Evolutionary conservation across 2,797 vertebrate species (phyloP), one percentile per base, ranked within the genome.

Genomic region (Thaleichthys pacificus): DNA sequence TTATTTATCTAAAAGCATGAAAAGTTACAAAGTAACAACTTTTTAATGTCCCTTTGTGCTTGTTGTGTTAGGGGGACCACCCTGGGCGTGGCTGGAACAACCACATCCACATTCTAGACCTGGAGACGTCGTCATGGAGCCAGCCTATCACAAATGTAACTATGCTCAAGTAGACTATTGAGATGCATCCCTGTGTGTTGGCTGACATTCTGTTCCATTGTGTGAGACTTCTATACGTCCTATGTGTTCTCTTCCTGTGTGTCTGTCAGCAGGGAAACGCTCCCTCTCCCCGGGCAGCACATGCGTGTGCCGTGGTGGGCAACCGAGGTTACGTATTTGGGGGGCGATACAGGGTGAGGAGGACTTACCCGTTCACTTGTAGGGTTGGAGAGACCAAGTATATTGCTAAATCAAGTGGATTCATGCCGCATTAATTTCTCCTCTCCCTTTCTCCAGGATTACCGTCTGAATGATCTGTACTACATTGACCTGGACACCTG

Each of bases 1-100:
- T 19, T 14, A 49, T 4, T 26, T n/a, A 58, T 4, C 15, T 35
- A 21, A 38, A 68, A 57, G 60, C 12, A 28, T 7, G 9, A 15
- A 56, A 60, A 26, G 21, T 57, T 22, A 15, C 42, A 47, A 47
- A 47, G n/a, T n/a, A n/a, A 47, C 42, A 47, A 47, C 42, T 47
- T 47, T 42, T 47, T 12, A 38, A 22, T 21, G 61, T 26, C 30
- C 11, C n/a, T 51, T 4, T 56, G 8, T 65, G 1, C 75, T 9
- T 58, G 42, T 42, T 85, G 28, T 15, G 30, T 28, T 80, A 94
- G 93, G 90, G 88, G 68, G 89, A 93, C 81, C 88, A 93, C 64
- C 93, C 92, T 64, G 94, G 95, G 3, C 89, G 97, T 85, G 97
- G 97, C 35, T 99, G 97, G 97, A 99, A 99, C 0, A 97, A 99